Evolutionary conservation across 2,888 invertebrate species (phyloP), one percentile per base, ranked within the genome.

Genomic region (Drosophila falleni): DNA sequence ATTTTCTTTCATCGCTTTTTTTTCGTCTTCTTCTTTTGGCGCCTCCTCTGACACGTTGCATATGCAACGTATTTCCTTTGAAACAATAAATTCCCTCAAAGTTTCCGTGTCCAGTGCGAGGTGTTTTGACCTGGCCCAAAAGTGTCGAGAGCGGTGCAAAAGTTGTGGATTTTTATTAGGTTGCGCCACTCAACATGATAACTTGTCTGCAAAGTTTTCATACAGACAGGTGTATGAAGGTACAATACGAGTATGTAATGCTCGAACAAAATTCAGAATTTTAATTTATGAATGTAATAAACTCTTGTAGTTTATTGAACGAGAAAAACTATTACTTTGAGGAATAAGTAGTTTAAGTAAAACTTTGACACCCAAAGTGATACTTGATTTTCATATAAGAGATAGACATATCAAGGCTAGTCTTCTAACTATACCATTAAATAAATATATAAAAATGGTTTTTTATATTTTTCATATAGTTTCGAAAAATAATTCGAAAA

Each of bases 11-110:
- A 16, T 47, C 37, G 8, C 23, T 13, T 37, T n/a, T 5, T 37
- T 37, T 61, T 54, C 53, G 41, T 58, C 51, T 64, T 54, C 19
- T 31, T 9, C 13, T 35, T 42, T 47, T 53, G 55, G 31, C n/a
- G 44, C 41, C 60, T 29, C n/a, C 61, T 50, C 44, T 26, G 47
- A 59, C 51, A 70, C 51, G 59, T 69, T 73, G 77, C 78, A 89
- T 82, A 80, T 80, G 83, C 80, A 78, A 83, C 72, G 53, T 64
- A 72, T 64, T 71, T 71, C 68, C 66, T 74, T 74, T 80, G 88
- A 80, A 88, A 89, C 88, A 85, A 89, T 89, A 89, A 86, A 89
- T 88, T 78, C 9, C 31, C 60, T 54, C 44, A 33, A 70, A 71
- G 64, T 79, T 64, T 84, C 58, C 60, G 76, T 72, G 71, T 56